These are phyloP conservation scores for Cottoperca gobio DNA, from an alignment of 2,797 vertebrate genomes.

Conservation along the genomic window DNA sequence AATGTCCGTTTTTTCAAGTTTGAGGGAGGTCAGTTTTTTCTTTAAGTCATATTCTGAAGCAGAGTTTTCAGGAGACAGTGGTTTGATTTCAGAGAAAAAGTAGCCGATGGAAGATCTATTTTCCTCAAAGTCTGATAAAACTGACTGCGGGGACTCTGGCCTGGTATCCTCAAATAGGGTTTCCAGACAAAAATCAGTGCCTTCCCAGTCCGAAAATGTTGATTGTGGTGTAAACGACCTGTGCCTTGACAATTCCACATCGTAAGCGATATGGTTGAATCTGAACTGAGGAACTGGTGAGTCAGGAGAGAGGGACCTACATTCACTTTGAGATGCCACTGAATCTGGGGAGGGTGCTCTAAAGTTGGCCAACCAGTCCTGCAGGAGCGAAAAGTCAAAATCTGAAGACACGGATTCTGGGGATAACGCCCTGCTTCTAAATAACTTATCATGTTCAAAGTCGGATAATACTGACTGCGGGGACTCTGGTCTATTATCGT, in stretches of 20 bases:
- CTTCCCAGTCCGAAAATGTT: constrained; percentile 52
- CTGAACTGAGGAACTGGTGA: constrained; percentile 50
- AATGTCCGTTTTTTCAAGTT: not conserved
- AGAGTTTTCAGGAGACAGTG: not conserved
- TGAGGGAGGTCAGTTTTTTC: not conserved
- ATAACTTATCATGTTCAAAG: constrained; percentile 22
- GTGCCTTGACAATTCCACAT: not conserved
- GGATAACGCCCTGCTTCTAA: constrained; percentile 23
- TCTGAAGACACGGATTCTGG: constrained; percentile 49
- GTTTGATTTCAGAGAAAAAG: not conserved
- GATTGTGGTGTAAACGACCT: constrained; percentile 44
- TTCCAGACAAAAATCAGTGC: not conserved
- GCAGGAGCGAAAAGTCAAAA: constrained; percentile 17
- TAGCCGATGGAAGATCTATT: too few relatives aligned
- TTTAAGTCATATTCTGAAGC: not conserved
- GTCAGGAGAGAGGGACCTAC: too few relatives aligned
- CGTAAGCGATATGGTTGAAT: not conserved
- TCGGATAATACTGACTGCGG: constrained; percentile 45
- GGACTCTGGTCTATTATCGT: constrained; percentile 40
- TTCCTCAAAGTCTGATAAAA: not conserved
- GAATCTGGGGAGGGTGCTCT: constrained; percentile 37
- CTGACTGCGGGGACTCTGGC: constrained; percentile 4
- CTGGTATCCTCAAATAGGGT: not conserved
- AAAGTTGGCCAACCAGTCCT: constrained; percentile 35
- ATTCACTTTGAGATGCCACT: too few relatives aligned